Conservation (phyloP, 2,888 invertebrate genomes). For the Drosophila heteroneura region DNA sequence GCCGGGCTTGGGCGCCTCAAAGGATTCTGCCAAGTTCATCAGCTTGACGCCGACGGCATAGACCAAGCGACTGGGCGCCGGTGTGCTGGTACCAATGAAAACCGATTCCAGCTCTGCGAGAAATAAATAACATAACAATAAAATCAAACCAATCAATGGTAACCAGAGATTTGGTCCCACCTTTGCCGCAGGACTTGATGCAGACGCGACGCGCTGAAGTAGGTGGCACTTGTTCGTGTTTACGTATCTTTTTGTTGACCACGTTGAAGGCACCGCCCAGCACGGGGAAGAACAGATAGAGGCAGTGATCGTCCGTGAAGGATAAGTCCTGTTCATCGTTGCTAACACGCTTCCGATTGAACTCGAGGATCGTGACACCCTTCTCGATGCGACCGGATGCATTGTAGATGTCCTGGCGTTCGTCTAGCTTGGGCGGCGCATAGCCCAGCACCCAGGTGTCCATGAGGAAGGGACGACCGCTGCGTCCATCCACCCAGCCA, state of each 20-base stretch:
- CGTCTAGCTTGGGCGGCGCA: constrained; percentile 90
- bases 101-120: constrained; percentile 77
- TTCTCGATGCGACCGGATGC: constrained; percentile 90
- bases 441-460: constrained; percentile 95
- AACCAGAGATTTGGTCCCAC: constrained; percentile 75
- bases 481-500: constrained; percentile 93
- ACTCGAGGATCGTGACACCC: constrained; percentile 92
- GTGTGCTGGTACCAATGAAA: constrained; percentile 86
- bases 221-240: constrained; percentile 90
- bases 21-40: constrained; percentile 91
- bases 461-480: constrained; percentile 93
- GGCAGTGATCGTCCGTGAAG: constrained; percentile 92
- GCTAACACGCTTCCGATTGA: constrained; percentile 91
- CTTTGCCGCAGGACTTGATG: constrained; percentile 92
- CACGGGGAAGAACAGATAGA: constrained; percentile 95
- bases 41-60: constrained; percentile 91
- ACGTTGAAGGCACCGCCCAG: constrained; percentile 93
- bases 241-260: constrained; percentile 93
- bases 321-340: constrained; percentile 91
- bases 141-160: not conserved
- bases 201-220: constrained; percentile 92
- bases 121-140: not conserved
- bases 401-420: constrained; percentile 90
- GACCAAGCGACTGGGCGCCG: constrained; percentile 88
- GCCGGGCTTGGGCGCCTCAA: constrained; percentile 90